A percentile compares a stretch with the other conserved stretches of the same genome.
Conservation (phyloP, 2,888 invertebrate genomes). For the Melipona bicolor region DNA sequence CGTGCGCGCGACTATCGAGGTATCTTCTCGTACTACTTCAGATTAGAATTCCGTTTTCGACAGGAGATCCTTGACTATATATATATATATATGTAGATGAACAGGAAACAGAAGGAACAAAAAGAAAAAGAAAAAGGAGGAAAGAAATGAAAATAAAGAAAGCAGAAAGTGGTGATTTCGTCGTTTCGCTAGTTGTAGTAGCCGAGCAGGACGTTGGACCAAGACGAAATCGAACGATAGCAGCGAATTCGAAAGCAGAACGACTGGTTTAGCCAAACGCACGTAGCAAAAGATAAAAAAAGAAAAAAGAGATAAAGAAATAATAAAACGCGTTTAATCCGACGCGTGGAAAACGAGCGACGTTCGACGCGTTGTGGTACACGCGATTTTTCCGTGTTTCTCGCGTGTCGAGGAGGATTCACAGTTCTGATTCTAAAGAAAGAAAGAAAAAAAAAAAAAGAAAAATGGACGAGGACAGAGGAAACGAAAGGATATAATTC, state of each 20-base stretch:
- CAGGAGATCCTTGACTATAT: slow-evolving; percentile 57
- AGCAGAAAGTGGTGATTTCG: slow-evolving; percentile 49
- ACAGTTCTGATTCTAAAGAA: slow-evolving; percentile 35
- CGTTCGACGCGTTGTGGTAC: slow-evolving; percentile 5
- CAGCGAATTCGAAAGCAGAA: slow-evolving; percentile 55
- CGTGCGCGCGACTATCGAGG: slow-evolving; percentile 65
- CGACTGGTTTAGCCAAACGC: slow-evolving; percentile 46
- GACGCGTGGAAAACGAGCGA: slow-evolving; percentile 20
- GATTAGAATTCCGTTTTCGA: slow-evolving; percentile 55
- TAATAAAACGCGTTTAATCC: slow-evolving; percentile 7
- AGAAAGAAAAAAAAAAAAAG: slow-evolving; percentile 20
- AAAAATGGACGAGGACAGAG: slow-evolving; percentile 44
- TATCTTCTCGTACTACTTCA: slow-evolving; percentile 61
- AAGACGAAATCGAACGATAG: slow-evolving; percentile 62
- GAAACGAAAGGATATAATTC: slow-evolving; percentile 65
- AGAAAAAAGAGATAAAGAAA: background rate
- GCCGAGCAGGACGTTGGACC: slow-evolving; percentile 74
- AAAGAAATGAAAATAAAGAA: background rate
- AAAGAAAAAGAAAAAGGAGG: background rate
- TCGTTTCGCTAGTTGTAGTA: slow-evolving; percentile 66
- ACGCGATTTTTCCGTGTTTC: slow-evolving; percentile 51
- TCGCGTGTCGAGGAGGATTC: slow-evolving; percentile 45
- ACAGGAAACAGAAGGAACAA: background rate
- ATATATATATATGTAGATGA: slow-evolving; percentile 31
- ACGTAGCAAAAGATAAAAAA: slow-evolving; percentile 1